Base-by-base conservation (phyloP, 2,113 vertebrate species). In the Triplophysa rosa region DNA sequence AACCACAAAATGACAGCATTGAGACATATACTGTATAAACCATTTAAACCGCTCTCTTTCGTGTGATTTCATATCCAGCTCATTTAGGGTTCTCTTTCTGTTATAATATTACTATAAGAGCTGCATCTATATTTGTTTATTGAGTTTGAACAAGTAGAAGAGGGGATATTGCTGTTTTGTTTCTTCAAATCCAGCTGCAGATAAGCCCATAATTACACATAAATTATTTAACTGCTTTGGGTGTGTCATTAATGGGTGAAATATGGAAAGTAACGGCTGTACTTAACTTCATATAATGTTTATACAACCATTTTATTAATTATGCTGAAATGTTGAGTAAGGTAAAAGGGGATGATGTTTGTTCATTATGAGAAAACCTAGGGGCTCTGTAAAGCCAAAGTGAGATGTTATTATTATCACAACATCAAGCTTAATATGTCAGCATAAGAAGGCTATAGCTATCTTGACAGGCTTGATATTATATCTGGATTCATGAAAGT, bases 11-110 rank as follows among this genome's bases (percentile, higher is more conserved):
- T 59, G 52, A 70, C 23, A 8, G 40, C 11, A 9, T 17, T 21
- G 16, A 33, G 49, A 21, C 47, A 5, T 13, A 65, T 74, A 7
- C 61, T 23, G n/a, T n/a, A 76, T 49, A 17, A 54, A 80, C 13
- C 33, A 82, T 83, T 54, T 79, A 61, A 79, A 65, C 59, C 66
- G 10, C 17, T 19, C 14, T 17, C n/a, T 14, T 45, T n/a, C 14
- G 21, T 29, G 45, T 68, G 56, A 68, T 81, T 84, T 77, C 37
- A 78, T 81, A 80, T 76, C 77, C 82, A 73, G 71, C n/a, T 79
- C 37, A 9, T 65, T 81, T 68, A 21, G n/a, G 8, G 33, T 62
- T 81, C 23, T 61, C 56, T 80, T 80, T 70, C 62, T 78, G 45
- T 37, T 63, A 68, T 65, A 66, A 47, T n/a, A 64, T 78, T 11